Percentiles rank a stretch among this genome's conserved stretches.
Evolutionary conservation across 2,797 vertebrate genomes (phyloP).

Genomic region (Antennarius maculatus): DNA sequence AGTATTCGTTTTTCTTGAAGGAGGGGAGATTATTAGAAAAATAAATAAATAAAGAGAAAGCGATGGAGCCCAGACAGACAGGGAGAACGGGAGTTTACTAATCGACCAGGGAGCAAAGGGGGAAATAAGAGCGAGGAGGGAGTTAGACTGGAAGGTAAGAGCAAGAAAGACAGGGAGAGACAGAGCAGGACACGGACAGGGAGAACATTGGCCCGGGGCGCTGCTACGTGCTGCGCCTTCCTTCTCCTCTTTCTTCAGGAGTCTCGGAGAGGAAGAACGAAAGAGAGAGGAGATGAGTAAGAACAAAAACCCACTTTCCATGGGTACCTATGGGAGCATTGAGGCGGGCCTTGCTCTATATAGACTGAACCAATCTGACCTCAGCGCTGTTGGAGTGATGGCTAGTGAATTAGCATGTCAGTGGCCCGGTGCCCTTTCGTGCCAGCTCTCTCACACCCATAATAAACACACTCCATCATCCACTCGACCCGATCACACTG

Average conservation of each 20-base stretch:
- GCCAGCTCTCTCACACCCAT: conserved; percentile 63
- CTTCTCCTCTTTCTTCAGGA: conserved; percentile 57
- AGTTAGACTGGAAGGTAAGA: conserved; percentile 30
- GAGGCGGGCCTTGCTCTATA: conserved; percentile 63
- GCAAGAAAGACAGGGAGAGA: conserved; percentile 21
- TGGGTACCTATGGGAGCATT: conserved; percentile 49
- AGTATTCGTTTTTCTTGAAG: conserved; percentile 53
- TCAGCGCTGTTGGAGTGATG: conserved; percentile 67
- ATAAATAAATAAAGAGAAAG: conserved; percentile 49
- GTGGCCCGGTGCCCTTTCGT: conserved; percentile 63
- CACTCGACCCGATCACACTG: conserved; percentile 74
- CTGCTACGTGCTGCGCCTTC: conserved; percentile 55
- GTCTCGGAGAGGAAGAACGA: conserved; percentile 39
- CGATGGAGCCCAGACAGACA: conserved; percentile 31
- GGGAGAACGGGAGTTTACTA: conserved; percentile 29
- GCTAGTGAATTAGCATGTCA: conserved; percentile 72
- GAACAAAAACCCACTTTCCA: conserved; percentile 63
- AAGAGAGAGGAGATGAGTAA: conserved; percentile 40
- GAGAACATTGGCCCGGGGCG: conserved; percentile 69
- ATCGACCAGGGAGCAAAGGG: conserved; percentile 18
- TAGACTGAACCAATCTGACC: conserved; percentile 61
- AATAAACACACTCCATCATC: conserved; percentile 87
- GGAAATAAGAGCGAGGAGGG: conserved; percentile 27
- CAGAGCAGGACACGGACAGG: conserved; percentile 54
- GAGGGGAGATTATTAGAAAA: conserved; percentile 48